Conservation (phyloP, 2,113 vertebrate genomes). For the Cyanoderma ruficeps region DNA sequence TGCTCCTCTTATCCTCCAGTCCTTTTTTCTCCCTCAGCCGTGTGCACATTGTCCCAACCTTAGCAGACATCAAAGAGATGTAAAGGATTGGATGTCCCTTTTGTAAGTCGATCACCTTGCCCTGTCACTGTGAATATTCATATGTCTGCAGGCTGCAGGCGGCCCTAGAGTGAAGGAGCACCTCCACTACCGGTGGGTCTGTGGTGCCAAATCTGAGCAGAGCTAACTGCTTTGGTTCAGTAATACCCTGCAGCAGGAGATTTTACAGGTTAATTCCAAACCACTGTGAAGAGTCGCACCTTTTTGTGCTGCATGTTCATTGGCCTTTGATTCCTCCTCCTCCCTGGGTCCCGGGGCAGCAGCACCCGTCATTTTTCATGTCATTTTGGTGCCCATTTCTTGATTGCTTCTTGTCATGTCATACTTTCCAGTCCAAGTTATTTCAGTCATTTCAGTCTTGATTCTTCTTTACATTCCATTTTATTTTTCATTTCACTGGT, state of each 20-base stretch:
- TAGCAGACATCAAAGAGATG: constrained; percentile 14
- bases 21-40: not conserved
- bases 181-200: not conserved
- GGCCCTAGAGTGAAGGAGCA: constrained; percentile 21
- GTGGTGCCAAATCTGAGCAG: not conserved
- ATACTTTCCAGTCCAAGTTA: not conserved
- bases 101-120: not conserved
- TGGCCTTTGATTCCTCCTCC: not conserved
- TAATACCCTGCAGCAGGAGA: constrained; percentile 14
- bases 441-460: not conserved
- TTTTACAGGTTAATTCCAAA: constrained; percentile 27
- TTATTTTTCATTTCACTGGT: not conserved
- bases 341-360: not conserved
- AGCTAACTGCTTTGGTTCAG: not conserved
- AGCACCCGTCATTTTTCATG: not conserved
- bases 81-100: not conserved
- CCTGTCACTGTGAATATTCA: constrained; percentile 34
- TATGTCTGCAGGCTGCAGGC: not conserved
- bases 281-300: not conserved
- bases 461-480: not conserved
- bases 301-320: not conserved
- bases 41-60: not conserved
- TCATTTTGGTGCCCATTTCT: not conserved
- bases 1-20: not conserved
- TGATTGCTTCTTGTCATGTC: not conserved